phyloP scores from a whole-genome alignment of 2,888 invertebrate genomes.

The Epinotia demarniana region DNA sequence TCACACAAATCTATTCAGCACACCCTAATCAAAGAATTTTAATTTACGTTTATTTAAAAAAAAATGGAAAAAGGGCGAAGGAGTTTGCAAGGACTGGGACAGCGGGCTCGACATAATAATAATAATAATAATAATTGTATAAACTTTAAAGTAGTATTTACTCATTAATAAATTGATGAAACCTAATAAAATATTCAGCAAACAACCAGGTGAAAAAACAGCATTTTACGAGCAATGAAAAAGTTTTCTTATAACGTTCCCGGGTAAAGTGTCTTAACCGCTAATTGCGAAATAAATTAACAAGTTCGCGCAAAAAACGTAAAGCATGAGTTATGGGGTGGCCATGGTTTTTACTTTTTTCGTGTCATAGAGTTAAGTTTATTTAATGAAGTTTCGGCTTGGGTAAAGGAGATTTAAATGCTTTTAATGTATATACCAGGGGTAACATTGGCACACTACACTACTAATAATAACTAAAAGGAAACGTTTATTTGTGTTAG shows the following conservation, averaged over 20 bases:
- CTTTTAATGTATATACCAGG: background rate
- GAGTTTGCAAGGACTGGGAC: no score
- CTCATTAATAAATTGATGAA: background rate
- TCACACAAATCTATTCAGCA: no score
- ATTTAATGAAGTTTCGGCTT: conserved; percentile 24
- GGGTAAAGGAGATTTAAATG: background rate
- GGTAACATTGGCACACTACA: no score
- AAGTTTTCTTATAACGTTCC: conserved; percentile 83
- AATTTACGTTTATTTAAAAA: no score
- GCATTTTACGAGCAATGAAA: conserved; percentile 76
- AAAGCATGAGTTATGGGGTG: conserved; percentile 70
- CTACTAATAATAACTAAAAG: no score
- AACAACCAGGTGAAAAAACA: conserved; percentile 74
- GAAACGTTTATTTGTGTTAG: no score
- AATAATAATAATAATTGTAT: no score
- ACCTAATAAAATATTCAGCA: conserved; percentile 53
- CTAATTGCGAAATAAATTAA: conserved; percentile 84
- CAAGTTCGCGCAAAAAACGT: conserved; percentile 79
- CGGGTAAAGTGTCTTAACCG: conserved; percentile 72
- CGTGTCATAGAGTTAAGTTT: conserved; percentile 23
- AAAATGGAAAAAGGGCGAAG: no score
- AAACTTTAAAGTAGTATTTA: background rate
- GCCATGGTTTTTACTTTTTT: conserved; percentile 38
- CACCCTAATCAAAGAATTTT: no score
- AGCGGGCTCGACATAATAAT: no score